Percentiles rank a stretch among this genome's conserved stretches.
These are phyloP conservation scores for Hippocampus kuda DNA, from an alignment of 2,797 vertebrate genomes.

Conservation along the genomic window DNA sequence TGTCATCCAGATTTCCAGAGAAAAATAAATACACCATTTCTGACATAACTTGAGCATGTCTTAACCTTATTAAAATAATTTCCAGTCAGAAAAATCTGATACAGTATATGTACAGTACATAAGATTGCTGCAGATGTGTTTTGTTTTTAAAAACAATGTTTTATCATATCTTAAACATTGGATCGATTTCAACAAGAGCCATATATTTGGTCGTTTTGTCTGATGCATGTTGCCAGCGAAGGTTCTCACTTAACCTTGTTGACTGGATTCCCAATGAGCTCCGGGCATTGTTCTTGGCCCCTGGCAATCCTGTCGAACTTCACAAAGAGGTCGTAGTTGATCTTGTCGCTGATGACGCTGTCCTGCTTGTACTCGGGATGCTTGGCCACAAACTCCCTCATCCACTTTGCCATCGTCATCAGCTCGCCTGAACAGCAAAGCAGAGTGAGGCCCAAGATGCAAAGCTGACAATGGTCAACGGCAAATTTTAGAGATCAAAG, in stretches of 20 bases:
- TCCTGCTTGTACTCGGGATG: conserved; percentile 94
- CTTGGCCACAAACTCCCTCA: conserved; percentile 84
- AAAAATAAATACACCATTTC: conserved; percentile 70
- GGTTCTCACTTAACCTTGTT: conserved; percentile 70
- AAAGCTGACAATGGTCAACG: too few relatives aligned
- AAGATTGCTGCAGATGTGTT: conserved; percentile 73
- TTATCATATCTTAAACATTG: conserved; percentile 47
- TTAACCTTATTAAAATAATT: conserved; percentile 87
- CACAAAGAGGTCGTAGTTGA: conserved; percentile 86
- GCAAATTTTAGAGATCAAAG: neutral
- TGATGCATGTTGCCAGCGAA: conserved; percentile 42
- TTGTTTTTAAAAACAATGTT: conserved; percentile 34
- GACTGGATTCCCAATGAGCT: conserved; percentile 80
- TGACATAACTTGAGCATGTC: conserved; percentile 51
- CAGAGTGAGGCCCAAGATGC: neutral
- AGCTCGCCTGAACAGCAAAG: conserved; percentile 73
- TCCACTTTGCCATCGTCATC: conserved; percentile 96
- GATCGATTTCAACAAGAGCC: conserved; percentile 45
- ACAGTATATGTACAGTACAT: conserved; percentile 81
- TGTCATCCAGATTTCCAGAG: conserved; percentile 54
- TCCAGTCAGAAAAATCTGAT: conserved; percentile 94
- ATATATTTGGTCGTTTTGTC: conserved; percentile 67
- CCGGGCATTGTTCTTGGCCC: conserved; percentile 80
- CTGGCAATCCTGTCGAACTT: conserved; percentile 84
- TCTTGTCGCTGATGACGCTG: conserved; percentile 86